Base-by-base conservation (phyloP, 2,113 vertebrate genomes). In the Apteryx mantelli region DNA sequence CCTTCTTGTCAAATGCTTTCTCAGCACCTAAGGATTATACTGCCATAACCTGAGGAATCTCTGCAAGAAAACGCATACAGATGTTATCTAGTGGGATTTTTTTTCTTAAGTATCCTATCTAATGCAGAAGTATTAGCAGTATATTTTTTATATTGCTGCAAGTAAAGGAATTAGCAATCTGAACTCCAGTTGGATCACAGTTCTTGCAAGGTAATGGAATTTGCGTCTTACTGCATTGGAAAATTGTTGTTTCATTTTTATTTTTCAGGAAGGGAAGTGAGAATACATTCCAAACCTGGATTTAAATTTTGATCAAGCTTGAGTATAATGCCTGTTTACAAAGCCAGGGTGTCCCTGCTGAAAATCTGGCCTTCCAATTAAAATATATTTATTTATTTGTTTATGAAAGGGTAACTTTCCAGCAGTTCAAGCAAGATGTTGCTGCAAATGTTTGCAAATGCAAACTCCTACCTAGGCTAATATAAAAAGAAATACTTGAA, bases 91-190 rank as follows among this genome's bases (percentile, higher is more conserved):
- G 46, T 30, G 64, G 84, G 81, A 81, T 52, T 75, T 79, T 84
- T 78, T 77, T 79, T 82, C 38, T 64, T 32, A 19, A 34, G 53
- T 73, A 69, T 76, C n/a, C 75, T 76, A 76, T 42, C n/a, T 55
- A 22, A 79, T 30, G 68, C 63, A 28, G 70, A 95, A 94, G 34
- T 13, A 32, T 86, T 75, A 60, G 48, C 19, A 66, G 30, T 61
- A 26, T 69, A 75, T 85, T 52, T 38, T 32, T 42, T 82, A 69
- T 36, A n/a, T 93, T 44, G 48, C 42, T 91, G 83, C n/a, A 77
- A 75, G 73, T 93, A 89, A 60, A 87, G 92, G 58, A 97, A 85
- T 87, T 87, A 64, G 13, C 19, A 74, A 74, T 84, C 93, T 95
- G 78, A 84, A 71, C 48, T 81, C 79, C 30, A 65, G 25, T 13